phyloP scores from a whole-genome alignment of 2,113 vertebrate genomes.

The Halichoerus grypus region DNA sequence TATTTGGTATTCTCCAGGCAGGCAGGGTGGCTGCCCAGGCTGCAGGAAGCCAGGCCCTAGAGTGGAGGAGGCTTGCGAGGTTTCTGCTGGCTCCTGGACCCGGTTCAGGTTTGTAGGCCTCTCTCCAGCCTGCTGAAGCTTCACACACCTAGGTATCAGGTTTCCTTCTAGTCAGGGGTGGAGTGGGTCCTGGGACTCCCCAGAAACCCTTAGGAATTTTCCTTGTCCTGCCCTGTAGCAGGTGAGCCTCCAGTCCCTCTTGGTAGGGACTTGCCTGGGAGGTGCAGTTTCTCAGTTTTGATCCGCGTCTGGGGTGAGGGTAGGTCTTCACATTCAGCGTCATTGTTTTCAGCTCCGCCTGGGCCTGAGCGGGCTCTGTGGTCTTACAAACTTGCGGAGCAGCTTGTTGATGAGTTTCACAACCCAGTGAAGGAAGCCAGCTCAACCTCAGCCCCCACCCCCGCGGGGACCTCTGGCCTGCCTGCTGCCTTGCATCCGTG shows the following conservation, averaged over 20 bases:
- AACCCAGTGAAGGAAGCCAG: slow-evolving; percentile 85
- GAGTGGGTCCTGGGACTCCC: background rate
- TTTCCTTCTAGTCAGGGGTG: background rate
- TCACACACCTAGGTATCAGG: background rate
- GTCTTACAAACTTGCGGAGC: slow-evolving; percentile 84
- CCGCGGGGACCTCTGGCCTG: slow-evolving; percentile 64
- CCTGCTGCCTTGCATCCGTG: slow-evolving; percentile 73
- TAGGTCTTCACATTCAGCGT: background rate
- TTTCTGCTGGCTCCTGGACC: background rate
- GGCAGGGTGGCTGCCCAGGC: background rate
- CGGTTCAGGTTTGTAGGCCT: background rate
- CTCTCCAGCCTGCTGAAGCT: background rate
- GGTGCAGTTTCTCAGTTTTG: background rate
- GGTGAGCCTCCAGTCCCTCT: background rate
- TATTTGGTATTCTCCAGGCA: too few relatives aligned
- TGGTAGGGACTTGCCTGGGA: background rate
- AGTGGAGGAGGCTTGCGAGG: background rate
- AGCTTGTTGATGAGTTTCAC: slow-evolving; percentile 87
- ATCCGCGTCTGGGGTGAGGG: background rate
- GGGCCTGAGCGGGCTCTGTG: slow-evolving; percentile 83
- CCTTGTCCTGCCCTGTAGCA: background rate
- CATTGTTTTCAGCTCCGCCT: slow-evolving; percentile 67
- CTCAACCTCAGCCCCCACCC: slow-evolving; percentile 74
- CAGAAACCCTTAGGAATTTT: background rate
- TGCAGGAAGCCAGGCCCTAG: background rate